Conservation (phyloP, 2,113 vertebrate genomes). For the Coregonus clupeaformis region DNA sequence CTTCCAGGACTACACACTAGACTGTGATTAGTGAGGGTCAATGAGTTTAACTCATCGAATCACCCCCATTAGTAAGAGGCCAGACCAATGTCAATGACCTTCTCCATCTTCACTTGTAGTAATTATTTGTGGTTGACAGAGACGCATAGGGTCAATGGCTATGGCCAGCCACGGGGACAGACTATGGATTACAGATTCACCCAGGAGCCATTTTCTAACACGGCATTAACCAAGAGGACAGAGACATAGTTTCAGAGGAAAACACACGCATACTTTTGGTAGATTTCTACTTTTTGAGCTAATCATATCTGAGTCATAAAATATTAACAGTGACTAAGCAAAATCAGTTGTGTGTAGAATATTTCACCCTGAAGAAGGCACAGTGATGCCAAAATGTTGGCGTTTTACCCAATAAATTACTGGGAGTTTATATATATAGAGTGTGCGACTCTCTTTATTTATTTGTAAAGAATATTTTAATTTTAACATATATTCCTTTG, state of each 20-base stretch:
- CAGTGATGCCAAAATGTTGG: too few relatives aligned
- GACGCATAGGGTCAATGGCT: constrained; percentile 29
- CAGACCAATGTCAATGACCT: constrained; percentile 8
- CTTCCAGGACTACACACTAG: background rate
- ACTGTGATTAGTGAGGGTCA: constrained; percentile 21
- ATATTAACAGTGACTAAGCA: too few relatives aligned
- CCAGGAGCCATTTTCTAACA: background rate
- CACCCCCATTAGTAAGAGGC: constrained; percentile 25
- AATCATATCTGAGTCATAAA: background rate
- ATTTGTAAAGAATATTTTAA: too few relatives aligned
- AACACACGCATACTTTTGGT: too few relatives aligned
- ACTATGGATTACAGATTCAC: too few relatives aligned
- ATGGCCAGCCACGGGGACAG: constrained; percentile 16
- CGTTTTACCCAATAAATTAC: too few relatives aligned
- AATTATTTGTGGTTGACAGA: constrained; percentile 35
- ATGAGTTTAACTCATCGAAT: background rate
- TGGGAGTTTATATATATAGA: too few relatives aligned
- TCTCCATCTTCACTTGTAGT: constrained; percentile 35
- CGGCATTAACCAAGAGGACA: background rate
- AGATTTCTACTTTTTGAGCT: background rate
- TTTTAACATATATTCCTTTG: too few relatives aligned
- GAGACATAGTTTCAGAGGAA: background rate
- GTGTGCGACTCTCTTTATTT: too few relatives aligned
- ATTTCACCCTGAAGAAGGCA: too few relatives aligned
- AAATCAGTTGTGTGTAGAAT: too few relatives aligned